Base-by-base conservation (phyloP, 2,888 invertebrate genomes). In the Microctonus brassicae region DNA sequence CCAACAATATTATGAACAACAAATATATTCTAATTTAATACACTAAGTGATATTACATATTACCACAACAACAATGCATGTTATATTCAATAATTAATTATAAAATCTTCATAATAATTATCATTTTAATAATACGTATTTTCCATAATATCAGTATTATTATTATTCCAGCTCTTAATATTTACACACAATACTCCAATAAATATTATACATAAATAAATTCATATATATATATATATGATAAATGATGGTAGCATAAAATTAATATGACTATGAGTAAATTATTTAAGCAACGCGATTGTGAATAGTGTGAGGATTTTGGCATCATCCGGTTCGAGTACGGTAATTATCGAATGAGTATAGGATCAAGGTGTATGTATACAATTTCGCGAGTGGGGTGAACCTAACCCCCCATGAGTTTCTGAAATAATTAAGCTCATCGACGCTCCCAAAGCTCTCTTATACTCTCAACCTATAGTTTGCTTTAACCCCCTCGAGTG, bases 381-480 rank as follows among this genome's bases (percentile, higher is more conserved):
- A 24, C 33, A 67, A 60, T 58, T 58, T 26, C 24, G 58, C 47
- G 33, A 58, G 39, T 68, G 17, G 36, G 62, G n/a, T n/a, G n/a
- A n/a, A n/a, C n/a, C 29, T 29, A 3, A 5, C 29, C 42, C 65
- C 73, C 72, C 62, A 65, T 75, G 68, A 68, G 73, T 74, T 74
- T 69, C 60, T 67, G 75, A 70, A 77, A 76, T 68, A 74, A 76
- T 73, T 64, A 69, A 70, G 70, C 70, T 65, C 70, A 70, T 70
- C 70, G 73, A 66, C 73, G 73, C 68, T 42, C 47, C 60, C 69
- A 64, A 69, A 76, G 69, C 58, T 72, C 73, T 65, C 66, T 47
- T 52, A 65, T 66, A 68, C 5, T 60, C 47, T 33, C 20, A 33
- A 64, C 9, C 24, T n/a, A 62, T 17, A 63, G 53, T 33, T 20